Evolutionary conservation across 1,140 invertebrate species (phyloP).

Genomic region (Agrilus planipennis): DNA sequence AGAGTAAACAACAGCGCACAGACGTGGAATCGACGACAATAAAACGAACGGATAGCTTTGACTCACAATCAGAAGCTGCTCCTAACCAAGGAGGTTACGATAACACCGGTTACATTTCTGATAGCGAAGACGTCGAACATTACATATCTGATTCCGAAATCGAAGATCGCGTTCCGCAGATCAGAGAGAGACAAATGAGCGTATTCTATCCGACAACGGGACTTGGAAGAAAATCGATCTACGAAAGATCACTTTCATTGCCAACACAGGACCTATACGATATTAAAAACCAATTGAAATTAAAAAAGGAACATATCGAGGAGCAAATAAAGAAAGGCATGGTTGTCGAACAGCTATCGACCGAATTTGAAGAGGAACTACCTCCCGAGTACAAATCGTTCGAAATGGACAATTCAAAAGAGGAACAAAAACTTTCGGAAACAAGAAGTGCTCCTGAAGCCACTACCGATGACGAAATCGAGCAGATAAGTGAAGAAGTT

Average conservation of each 20-base stretch:
- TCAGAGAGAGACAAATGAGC: slow-evolving; percentile 31
- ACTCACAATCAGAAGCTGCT: slow-evolving; percentile 26
- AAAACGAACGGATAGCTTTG: slow-evolving; percentile 21
- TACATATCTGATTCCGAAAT: slow-evolving; percentile 33
- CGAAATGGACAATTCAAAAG: too few relatives aligned
- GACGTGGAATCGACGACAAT: slow-evolving; percentile 11
- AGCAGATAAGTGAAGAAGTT: background rate
- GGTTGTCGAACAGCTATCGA: slow-evolving; percentile 36
- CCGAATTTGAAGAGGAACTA: slow-evolving; percentile 37
- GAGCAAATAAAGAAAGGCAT: slow-evolving; percentile 39
- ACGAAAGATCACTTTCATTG: slow-evolving; percentile 37
- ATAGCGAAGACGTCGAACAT: slow-evolving; percentile 31
- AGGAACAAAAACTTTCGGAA: slow-evolving; percentile 14
- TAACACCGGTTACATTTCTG: slow-evolving; percentile 31
- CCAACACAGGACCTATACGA: slow-evolving; percentile 35
- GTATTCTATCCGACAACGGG: slow-evolving; percentile 28
- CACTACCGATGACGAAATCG: background rate
- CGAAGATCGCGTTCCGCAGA: slow-evolving; percentile 32
- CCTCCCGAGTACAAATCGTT: slow-evolving; percentile 36
- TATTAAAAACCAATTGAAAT: slow-evolving; percentile 29
- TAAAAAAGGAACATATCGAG: slow-evolving; percentile 37
- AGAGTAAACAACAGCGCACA: slow-evolving; percentile 15
- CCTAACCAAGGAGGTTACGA: slow-evolving; percentile 21
- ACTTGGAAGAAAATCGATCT: slow-evolving; percentile 29
- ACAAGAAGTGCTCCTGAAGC: slow-evolving; percentile 9